Conservation (phyloP, 2,113 vertebrate species). For the Microcebus tavaratra region DNA sequence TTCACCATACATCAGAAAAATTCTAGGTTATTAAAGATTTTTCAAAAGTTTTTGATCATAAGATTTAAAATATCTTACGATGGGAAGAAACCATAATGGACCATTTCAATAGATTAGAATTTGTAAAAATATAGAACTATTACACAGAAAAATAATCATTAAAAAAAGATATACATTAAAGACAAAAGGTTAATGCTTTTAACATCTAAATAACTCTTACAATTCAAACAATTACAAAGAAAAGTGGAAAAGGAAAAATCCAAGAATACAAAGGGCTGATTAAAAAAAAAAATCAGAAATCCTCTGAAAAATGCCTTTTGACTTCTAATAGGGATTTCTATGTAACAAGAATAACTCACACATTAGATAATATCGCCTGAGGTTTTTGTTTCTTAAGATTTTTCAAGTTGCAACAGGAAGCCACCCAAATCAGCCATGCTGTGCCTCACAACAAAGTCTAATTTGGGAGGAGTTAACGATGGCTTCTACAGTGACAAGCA, state of each 20-base stretch:
- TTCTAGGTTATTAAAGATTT: not conserved
- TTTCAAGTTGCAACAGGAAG: constrained; percentile 18
- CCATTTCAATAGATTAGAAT: not conserved
- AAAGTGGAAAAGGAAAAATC: not conserved
- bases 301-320: not conserved
- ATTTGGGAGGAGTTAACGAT: not conserved
- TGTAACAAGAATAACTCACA: not conserved
- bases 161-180: not conserved
- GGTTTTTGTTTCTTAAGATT: not conserved
- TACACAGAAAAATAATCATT: not conserved
- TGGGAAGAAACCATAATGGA: not conserved
- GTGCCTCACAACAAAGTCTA: not conserved
- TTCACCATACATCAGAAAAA: not conserved
- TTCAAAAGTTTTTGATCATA: not conserved
- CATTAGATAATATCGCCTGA: not conserved
- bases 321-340: not conserved
- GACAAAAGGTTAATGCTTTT: not conserved
- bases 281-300: not conserved
- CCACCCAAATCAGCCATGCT: not conserved
- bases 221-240: constrained; percentile 6
- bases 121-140: not conserved
- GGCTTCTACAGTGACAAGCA: not conserved
- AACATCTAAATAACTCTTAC: not conserved
- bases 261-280: not conserved
- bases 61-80: not conserved